Conservation (phyloP, 2,888 invertebrate species). For the Allygus modestus region DNA sequence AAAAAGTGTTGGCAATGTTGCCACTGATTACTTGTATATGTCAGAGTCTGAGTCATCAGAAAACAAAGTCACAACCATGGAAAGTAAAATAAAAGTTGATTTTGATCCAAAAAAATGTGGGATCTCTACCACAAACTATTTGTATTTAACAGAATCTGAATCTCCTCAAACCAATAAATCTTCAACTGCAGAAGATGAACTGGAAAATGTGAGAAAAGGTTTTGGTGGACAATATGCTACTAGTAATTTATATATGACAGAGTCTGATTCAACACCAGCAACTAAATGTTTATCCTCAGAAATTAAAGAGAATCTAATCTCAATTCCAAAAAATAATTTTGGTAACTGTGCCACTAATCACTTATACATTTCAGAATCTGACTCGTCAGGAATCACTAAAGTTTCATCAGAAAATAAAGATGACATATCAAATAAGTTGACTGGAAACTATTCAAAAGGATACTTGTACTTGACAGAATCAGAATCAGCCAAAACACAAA, state of each 20-base stretch:
- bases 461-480: slow-evolving; percentile 11
- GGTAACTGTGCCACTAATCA: background rate
- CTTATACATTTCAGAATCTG: background rate
- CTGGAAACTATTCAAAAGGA: slow-evolving; percentile 24
- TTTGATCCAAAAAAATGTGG: background rate
- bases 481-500: slow-evolving; percentile 13
- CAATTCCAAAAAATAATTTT: background rate
- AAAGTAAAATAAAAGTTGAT: background rate
- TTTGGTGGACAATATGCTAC: background rate
- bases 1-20: background rate
- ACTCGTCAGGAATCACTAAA: background rate
- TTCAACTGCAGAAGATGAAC: background rate
- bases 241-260: slow-evolving; percentile 22
- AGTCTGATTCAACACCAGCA: background rate
- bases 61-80: background rate
- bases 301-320: background rate
- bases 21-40: background rate
- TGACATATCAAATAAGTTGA: background rate
- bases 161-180: background rate
- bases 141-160: slow-evolving; percentile 32
- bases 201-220: background rate
- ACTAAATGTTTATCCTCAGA: background rate
- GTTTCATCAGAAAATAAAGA: background rate
- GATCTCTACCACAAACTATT: background rate
- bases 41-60: slow-evolving; percentile 9